Evolutionary conservation across 1,140 invertebrate species (phyloP).

Genomic region (Atopsyche davidsoni): DNA sequence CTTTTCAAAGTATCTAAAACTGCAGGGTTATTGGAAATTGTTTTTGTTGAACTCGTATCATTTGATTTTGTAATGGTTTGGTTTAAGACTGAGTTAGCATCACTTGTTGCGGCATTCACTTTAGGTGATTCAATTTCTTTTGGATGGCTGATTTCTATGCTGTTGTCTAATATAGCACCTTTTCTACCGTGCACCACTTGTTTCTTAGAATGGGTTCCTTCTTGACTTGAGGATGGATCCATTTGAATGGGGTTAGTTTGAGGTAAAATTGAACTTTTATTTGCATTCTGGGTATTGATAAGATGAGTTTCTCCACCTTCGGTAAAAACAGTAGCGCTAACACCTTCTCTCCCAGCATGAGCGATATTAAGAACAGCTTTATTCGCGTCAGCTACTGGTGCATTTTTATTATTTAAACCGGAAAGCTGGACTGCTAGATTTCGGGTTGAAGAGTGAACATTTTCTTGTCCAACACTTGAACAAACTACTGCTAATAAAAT

Average conservation of each 20-base stretch:
- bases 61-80: neutral
- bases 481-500: too few species aligned
- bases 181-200: constrained; percentile 15
- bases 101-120: neutral
- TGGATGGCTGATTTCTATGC: neutral
- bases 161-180: constrained; percentile 1
- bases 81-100: neutral
- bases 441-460: too few species aligned
- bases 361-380: too few species aligned
- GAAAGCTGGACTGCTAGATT: too few species aligned
- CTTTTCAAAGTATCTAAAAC: constrained; percentile 7
- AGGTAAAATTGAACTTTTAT: constrained; percentile 1
- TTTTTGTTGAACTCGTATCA: neutral
- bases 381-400: too few species aligned
- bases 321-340: neutral
- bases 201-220: too few species aligned
- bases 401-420: too few species aligned
- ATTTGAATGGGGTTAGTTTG: neutral
- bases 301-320: constrained; percentile 11
- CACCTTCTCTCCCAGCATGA: constrained; percentile 6
- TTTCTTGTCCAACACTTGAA: too few species aligned
- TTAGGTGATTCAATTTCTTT: neutral
- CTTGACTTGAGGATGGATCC: constrained; percentile 3
- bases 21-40: constrained; percentile 6
- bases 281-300: neutral